Conservation (phyloP, 2,113 vertebrate species). For the Podarcis raffonei region DNA sequence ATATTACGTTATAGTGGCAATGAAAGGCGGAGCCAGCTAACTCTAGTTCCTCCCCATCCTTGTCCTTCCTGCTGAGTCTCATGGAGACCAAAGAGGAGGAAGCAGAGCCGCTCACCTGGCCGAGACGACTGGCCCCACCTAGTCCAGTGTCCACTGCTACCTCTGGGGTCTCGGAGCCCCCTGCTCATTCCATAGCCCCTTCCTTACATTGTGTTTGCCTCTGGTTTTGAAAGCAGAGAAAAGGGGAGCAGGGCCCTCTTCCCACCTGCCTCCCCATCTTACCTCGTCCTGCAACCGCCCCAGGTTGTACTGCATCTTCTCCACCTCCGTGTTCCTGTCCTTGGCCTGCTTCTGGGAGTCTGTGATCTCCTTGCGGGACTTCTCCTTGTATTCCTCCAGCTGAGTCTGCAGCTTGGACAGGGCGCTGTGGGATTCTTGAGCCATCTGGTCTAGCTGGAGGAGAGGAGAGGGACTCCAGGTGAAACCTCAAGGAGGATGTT, state of each 20-base stretch:
- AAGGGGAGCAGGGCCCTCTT: rapidly evolving
- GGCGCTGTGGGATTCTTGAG: slow-evolving; percentile 77
- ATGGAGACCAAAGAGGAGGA: no score
- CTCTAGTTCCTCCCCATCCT: no score
- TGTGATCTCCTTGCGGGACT: slow-evolving; percentile 83
- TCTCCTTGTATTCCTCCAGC: slow-evolving; percentile 91
- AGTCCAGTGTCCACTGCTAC: no score
- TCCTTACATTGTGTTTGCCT: background rate
- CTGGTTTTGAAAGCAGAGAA: background rate
- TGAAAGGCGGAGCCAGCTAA: no score
- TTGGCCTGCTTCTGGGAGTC: slow-evolving; percentile 87
- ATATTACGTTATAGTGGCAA: no score
- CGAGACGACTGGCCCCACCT: no score
- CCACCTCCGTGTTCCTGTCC: slow-evolving; percentile 82
- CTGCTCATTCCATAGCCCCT: background rate
- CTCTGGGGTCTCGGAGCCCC: no score
- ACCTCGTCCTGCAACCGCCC: slow-evolving; percentile 91
- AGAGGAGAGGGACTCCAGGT: background rate
- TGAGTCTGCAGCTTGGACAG: slow-evolving; percentile 77
- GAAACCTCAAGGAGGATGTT: no score
- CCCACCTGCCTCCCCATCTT: background rate
- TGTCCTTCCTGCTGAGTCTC: no score
- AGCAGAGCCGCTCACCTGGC: no score
- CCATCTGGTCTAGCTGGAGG: slow-evolving; percentile 81
- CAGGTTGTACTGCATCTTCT: slow-evolving; percentile 75